Percentiles rank a stretch among this genome's conserved stretches.
Conservation (phyloP, 2,113 vertebrate species). For the Syngnathoides biaculeatus region DNA sequence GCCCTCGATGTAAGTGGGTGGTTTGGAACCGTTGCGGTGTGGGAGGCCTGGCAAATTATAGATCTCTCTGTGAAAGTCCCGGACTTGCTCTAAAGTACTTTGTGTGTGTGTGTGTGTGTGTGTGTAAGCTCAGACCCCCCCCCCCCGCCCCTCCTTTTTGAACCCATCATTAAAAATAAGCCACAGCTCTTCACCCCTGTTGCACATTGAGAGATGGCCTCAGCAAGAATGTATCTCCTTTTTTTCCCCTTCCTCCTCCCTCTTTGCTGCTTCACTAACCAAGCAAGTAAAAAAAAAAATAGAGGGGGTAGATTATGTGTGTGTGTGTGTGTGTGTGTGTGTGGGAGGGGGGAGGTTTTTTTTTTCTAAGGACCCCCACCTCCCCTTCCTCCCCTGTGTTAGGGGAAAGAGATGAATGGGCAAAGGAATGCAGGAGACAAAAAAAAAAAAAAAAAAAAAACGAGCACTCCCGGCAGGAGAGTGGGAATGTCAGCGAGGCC, state of each 20-base stretch:
- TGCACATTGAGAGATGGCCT: slow-evolving; percentile 55
- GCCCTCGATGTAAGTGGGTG: slow-evolving; percentile 60
- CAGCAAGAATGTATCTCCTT: slow-evolving; percentile 60
- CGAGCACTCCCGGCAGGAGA: slow-evolving; percentile 69
- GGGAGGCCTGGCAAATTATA: slow-evolving; percentile 74
- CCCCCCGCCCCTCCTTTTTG: slow-evolving; percentile 23
- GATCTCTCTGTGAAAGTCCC: slow-evolving; percentile 72
- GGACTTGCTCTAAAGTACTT: slow-evolving; percentile 54
- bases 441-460: no score
- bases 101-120: slow-evolving; percentile 33
- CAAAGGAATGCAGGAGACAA: slow-evolving; percentile 69
- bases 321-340: slow-evolving; percentile 7
- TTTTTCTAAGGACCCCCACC: slow-evolving; percentile 51
- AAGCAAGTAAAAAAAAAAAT: slow-evolving; percentile 56
- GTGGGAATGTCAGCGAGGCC: slow-evolving; percentile 62
- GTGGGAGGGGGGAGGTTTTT: no score
- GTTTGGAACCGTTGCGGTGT: slow-evolving; percentile 64
- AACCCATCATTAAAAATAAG: slow-evolving; percentile 72
- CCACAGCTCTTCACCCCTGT: slow-evolving; percentile 46
- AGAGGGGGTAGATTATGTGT: slow-evolving; percentile 11
- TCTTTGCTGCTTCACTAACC: slow-evolving; percentile 72
- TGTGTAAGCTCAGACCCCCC: slow-evolving; percentile 25
- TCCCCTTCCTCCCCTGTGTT: slow-evolving; percentile 44
- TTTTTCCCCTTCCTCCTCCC: slow-evolving; percentile 43
- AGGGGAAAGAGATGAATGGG: slow-evolving; percentile 68